Evolutionary conservation across 2,888 invertebrate genomes (phyloP), one percentile per base, ranked within the genome.

Genomic region (Cosmorhoe ocellata): DNA sequence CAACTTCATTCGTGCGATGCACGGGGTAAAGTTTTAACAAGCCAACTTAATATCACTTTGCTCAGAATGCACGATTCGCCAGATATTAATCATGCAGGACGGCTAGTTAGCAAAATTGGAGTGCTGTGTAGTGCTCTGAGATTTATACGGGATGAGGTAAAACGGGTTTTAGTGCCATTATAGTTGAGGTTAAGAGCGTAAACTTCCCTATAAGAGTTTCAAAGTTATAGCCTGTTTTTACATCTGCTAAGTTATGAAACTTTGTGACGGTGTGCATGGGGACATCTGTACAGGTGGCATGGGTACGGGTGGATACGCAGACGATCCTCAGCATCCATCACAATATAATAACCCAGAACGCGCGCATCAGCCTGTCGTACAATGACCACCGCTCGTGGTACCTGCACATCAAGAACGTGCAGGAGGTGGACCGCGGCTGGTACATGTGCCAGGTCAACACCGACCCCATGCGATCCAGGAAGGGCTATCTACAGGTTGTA

Each of bases 391-490:
- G 97, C 48, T 96, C 97, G 42, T 97, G 97, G 97, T 97, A 95
- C 84, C 92, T 97, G 58, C 97, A 97, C 78, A 96, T 97, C 81
- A 95, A 95, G 81, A 94, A 94, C 74, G 96, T 96, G 24, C 96
- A 96, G 75, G 97, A 97, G 79, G 92, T 93, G 34, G 97, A 97
- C 85, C 92, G 97, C 1, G 97, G 97, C 53, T 97, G 96, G 96
- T 97, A 93, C 74, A 97, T 97, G 97, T 97, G 97, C 77, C 97
- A 97, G 84, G 94, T 97, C 63, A 97, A 97, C 85, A 97, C 97
- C 0, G 96, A 97, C 83, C 97, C 97, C n/a, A 97, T 97, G 97
- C 92, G 96, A 61, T 96, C 95, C 54, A 92, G 95, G 48, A 95
- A 96, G 76, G 97, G 97, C 46, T 97, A 97, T 79, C 91, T 97